Evolutionary conservation across 2,113 vertebrate genomes (phyloP).

Genomic region (Sitta europaea): DNA sequence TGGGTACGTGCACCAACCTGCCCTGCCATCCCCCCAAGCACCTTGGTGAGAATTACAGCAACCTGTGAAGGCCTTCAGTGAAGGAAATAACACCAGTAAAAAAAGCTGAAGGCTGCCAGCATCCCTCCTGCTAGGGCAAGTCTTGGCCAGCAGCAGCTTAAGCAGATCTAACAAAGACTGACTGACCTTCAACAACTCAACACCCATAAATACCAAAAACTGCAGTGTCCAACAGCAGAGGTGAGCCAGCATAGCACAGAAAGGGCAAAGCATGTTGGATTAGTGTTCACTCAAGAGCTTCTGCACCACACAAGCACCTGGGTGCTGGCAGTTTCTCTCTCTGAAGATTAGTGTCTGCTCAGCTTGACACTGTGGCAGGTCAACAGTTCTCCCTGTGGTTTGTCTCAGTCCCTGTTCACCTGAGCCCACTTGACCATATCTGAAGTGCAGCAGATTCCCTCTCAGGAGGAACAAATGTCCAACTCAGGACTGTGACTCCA

Average conservation of each 20-base stretch:
- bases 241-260: not conserved
- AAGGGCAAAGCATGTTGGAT: not conserved
- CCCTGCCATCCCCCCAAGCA: not conserved
- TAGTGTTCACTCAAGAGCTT: slow-evolving; percentile 19
- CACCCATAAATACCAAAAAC: not conserved
- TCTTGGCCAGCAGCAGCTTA: not conserved
- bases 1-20: not conserved
- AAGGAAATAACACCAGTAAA: not conserved
- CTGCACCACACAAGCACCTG: not conserved
- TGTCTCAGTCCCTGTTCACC: not conserved
- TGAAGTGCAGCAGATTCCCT: not conserved
- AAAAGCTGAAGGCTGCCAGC: not conserved
- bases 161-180: not conserved
- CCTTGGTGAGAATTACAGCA: not conserved
- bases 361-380: not conserved
- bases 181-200: slow-evolving; percentile 25
- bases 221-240: not conserved
- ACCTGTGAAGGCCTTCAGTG: not conserved
- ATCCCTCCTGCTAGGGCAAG: not conserved
- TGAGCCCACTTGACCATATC: not conserved
- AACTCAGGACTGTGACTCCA: not conserved
- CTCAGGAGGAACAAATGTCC: not conserved
- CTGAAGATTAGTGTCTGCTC: not conserved
- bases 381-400: not conserved
- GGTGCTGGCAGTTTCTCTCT: not conserved